Evolutionary conservation across 2,888 invertebrate species (phyloP).

Genomic region (Nesidiocoris tenuis): DNA sequence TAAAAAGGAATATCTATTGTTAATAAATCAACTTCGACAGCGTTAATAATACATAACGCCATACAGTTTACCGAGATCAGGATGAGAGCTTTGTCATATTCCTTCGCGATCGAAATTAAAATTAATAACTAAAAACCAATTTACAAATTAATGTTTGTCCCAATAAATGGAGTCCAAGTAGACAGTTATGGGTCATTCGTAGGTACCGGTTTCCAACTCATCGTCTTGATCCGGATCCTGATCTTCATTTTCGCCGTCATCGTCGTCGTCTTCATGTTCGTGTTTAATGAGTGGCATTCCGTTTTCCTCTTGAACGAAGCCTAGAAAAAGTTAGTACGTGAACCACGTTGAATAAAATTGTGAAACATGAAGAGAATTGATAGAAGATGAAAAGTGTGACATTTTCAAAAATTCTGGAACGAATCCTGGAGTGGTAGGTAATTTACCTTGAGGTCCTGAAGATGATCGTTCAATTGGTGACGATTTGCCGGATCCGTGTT

Average conservation of each 20-base stretch:
- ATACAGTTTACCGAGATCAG: not conserved
- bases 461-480: conserved; percentile 9
- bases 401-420: not conserved
- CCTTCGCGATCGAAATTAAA: too few relatives aligned
- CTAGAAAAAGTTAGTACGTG: too few relatives aligned
- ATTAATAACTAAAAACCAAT: not conserved
- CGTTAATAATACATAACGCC: too few relatives aligned
- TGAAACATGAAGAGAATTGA: not conserved
- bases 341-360: not conserved
- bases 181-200: conserved; percentile 34
- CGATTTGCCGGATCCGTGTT: conserved; percentile 17
- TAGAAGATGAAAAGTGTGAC: not conserved
- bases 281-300: conserved; percentile 24
- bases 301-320: conserved; percentile 31
- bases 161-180: conserved; percentile 19
- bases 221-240: not conserved
- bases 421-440: too few relatives aligned
- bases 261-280: conserved; percentile 26
- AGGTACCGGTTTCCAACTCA: not conserved
- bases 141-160: conserved; percentile 4
- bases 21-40: not conserved
- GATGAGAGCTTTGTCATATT: not conserved
- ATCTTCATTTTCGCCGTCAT: conserved; percentile 28
- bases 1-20: not conserved
- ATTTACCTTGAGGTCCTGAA: conserved; percentile 1